Percentiles rank a stretch among this genome's conserved stretches.
Evolutionary conservation across 2,888 invertebrate genomes (phyloP).

Genomic region (Pandemis heparana): DNA sequence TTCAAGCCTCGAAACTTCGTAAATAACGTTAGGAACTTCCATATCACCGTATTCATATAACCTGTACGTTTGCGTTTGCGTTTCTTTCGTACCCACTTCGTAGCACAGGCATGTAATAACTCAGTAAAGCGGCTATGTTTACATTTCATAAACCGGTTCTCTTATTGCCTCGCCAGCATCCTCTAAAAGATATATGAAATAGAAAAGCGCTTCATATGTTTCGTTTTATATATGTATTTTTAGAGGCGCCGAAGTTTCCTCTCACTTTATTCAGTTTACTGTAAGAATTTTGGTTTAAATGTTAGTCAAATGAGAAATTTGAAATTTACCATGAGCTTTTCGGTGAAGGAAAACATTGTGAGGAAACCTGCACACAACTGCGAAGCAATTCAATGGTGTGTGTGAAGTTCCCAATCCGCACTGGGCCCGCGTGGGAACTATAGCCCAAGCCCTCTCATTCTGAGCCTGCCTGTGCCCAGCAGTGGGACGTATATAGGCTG

Average conservation of each 20-base stretch:
- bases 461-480: no score
- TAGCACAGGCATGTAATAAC: slow-evolving; percentile 16
- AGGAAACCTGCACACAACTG: no score
- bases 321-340: no score
- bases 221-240: not conserved
- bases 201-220: slow-evolving; percentile 12
- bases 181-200: slow-evolving; percentile 20
- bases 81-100: slow-evolving; percentile 23
- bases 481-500: no score
- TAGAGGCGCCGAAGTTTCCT: not conserved
- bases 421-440: no score
- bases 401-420: no score
- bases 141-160: slow-evolving; percentile 22
- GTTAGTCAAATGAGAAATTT: no score
- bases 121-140: slow-evolving; percentile 14
- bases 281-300: not conserved
- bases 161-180: slow-evolving; percentile 17
- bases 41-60: not conserved
- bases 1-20: not conserved
- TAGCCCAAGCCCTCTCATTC: no score
- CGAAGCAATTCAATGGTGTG: no score
- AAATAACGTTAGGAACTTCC: slow-evolving; percentile 4
- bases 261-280: not conserved
- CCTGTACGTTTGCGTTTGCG: not conserved
- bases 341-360: no score